Evolutionary conservation across 2,888 invertebrate species (phyloP), one percentile per base, ranked within the genome.

Genomic region (Ophion costatus): DNA sequence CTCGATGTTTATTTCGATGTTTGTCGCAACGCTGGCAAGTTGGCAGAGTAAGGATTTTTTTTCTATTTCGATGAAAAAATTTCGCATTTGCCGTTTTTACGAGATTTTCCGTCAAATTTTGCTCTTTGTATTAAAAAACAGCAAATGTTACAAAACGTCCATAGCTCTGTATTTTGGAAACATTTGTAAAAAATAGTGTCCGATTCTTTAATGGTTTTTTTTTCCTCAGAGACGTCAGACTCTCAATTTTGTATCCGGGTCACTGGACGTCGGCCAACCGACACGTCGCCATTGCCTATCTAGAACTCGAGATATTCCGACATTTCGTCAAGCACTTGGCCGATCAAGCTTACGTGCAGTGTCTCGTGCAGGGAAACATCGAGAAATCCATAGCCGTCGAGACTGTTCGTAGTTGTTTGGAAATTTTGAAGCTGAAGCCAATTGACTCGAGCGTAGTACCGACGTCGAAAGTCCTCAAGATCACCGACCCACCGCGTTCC

Each of bases 301-400:
- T 97, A 1, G 95, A 95, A 0, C 94, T 96, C 17, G 92, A 95
- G 0, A 96, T 96, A 78, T 94, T 98, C 82, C 91, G 94, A 80
- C 91, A 94, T 0, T 97, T 97, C 93, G 94, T 95, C 1, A 90
- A 94, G 0, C 91, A 94, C 1, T 95, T 96, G 83, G 95, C 96
- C 2, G 93, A 95, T 56, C 94, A 95, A 75, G 91, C 97, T 81
- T 97, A 96, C 90, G 93, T 97, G 45, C 96, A 97, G 94, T 95
- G 95, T 5, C 94, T 98, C 66, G 95, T 97, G 73, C 97, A 98
- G 93, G 98, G 98, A 14, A 98, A 98, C 93, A 93, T 98, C n/a
- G 94, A 94, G 94, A 96, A 94, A 94, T 96, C 71, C 94, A 95
- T 14, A 96, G 96, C 0, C 93, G 96, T 33, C 93, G 64, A 94